Evolutionary conservation across 2,888 invertebrate species (phyloP).

Genomic region (Acholoe squamosa): DNA sequence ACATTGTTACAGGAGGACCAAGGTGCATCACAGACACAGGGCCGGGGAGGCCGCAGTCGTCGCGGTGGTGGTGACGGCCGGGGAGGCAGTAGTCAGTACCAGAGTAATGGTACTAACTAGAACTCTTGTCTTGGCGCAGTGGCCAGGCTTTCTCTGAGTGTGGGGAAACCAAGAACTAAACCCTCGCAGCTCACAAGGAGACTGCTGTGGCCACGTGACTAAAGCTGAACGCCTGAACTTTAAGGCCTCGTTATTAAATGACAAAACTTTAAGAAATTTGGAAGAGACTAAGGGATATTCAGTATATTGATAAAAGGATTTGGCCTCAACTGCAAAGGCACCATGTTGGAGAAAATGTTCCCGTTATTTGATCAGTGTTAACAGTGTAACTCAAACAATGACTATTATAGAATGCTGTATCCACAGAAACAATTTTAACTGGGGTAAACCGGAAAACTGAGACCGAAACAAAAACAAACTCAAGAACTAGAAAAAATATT

Average conservation of each 20-base stretch:
- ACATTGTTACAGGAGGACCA: conserved; percentile 37
- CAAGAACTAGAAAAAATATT: not conserved
- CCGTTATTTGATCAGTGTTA: conserved; percentile 57
- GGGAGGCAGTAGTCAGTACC: conserved; percentile 13
- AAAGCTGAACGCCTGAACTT: not conserved
- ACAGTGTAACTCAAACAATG: conserved; percentile 57
- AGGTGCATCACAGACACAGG: conserved; percentile 10
- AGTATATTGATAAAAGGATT: not conserved
- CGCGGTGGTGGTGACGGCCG: not conserved
- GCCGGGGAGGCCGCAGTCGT: conserved; percentile 27
- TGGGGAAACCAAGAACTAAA: conserved; percentile 23
- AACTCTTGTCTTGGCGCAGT: not conserved
- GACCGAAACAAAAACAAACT: conserved; percentile 10
- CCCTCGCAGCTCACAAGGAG: not conserved
- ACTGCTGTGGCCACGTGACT: not conserved
- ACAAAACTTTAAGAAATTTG: not conserved
- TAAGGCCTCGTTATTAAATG: conserved; percentile 33
- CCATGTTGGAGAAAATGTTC: conserved; percentile 22
- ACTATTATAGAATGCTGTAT: conserved; percentile 33
- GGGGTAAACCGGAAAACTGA: not conserved
- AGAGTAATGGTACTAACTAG: conserved; percentile 51
- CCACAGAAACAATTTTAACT: conserved; percentile 48
- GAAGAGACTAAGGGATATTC: not conserved
- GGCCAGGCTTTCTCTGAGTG: not conserved
- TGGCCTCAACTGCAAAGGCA: conserved; percentile 33